A percentile compares a stretch with the other conserved stretches of the same genome.
phyloP scores from a whole-genome alignment of 2,113 vertebrate species.

The Ifrita kowaldi region DNA sequence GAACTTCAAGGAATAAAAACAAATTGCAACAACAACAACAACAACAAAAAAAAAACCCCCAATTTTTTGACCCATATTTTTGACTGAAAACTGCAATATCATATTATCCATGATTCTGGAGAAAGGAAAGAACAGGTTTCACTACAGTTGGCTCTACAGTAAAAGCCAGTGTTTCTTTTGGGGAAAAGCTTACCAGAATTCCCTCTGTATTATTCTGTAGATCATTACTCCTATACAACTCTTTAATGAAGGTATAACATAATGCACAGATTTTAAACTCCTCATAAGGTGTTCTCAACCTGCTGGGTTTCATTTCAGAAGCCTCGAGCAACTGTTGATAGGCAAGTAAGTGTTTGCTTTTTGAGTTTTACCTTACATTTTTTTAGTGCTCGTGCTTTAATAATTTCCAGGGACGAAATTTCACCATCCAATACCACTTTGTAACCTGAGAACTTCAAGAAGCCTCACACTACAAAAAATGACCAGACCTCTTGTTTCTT shows the following conservation, averaged over 20 bases:
- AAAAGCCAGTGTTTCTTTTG: background rate
- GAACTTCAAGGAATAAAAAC: background rate
- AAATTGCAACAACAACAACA: no score
- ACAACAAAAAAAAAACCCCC: background rate
- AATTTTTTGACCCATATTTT: background rate
- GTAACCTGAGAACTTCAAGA: background rate
- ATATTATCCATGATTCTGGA: background rate
- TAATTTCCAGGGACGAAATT: background rate
- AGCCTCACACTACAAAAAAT: background rate
- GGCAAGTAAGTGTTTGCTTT: background rate
- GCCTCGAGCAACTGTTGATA: background rate
- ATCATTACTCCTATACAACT: background rate
- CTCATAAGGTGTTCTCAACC: background rate
- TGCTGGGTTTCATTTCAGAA: background rate
- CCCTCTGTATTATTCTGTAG: background rate
- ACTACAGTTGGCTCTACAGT: background rate
- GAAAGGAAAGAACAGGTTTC: background rate
- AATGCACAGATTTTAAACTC: background rate
- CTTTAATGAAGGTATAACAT: background rate
- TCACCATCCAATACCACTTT: background rate
- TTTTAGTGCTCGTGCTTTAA: background rate
- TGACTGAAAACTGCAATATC: background rate
- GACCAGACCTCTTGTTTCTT: background rate
- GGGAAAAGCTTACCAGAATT: background rate
- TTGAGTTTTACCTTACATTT: background rate